phyloP scores from a whole-genome alignment of 2,113 vertebrate genomes.

The Phoenicopterus ruber region DNA sequence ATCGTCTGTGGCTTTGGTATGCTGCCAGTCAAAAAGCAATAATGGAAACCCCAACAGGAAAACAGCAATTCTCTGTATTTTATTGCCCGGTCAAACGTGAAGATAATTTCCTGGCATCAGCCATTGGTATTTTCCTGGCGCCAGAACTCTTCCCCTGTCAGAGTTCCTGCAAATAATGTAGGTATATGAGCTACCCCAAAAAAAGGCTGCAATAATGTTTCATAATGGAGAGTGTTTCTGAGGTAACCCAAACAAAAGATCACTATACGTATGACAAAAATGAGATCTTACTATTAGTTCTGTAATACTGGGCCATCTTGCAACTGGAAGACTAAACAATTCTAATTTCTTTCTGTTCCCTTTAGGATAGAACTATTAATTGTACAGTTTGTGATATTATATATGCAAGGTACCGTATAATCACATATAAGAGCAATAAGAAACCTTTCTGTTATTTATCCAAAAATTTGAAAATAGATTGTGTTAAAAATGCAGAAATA shows the following conservation, averaged over 20 bases:
- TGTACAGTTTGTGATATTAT: background rate
- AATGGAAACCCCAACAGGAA: slow-evolving; percentile 40
- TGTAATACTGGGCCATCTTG: background rate
- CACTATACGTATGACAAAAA: background rate
- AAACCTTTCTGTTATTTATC: background rate
- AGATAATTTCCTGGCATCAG: slow-evolving; percentile 31
- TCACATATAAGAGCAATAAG: background rate
- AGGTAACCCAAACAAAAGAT: background rate
- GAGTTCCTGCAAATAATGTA: background rate
- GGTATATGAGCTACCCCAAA: background rate
- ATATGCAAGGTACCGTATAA: background rate
- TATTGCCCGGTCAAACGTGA: slow-evolving; percentile 7
- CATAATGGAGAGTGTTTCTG: background rate
- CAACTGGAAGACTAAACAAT: background rate
- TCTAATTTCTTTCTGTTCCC: background rate
- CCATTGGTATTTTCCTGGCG: background rate
- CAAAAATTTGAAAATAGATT: background rate
- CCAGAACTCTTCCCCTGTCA: background rate
- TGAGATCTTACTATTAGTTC: background rate
- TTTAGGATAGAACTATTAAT: background rate
- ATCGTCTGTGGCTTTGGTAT: background rate
- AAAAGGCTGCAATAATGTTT: background rate
- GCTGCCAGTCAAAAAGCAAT: slow-evolving; percentile 39
- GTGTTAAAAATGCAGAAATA: background rate
- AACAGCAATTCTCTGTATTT: slow-evolving; percentile 8